phyloP scores from a whole-genome alignment of 2,113 vertebrate genomes.

The Pteronura brasiliensis region DNA sequence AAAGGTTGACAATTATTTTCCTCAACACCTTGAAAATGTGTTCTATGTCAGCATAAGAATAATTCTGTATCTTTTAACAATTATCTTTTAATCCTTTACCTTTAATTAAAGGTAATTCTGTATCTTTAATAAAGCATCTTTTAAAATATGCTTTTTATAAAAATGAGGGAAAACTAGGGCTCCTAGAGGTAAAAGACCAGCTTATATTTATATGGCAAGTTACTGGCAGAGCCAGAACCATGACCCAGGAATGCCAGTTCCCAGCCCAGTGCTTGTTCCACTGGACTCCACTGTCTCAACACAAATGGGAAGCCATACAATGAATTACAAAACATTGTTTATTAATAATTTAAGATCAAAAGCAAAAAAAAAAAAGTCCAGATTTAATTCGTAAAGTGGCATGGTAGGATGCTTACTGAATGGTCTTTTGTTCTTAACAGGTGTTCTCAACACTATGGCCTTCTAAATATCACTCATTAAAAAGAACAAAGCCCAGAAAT shows the following conservation, averaged over 20 bases:
- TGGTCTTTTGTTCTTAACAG: neutral
- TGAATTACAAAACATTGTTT: neutral
- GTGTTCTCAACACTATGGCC: neutral
- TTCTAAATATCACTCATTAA: slow-evolving; percentile 57
- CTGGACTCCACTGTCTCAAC: neutral
- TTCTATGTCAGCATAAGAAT: slow-evolving; percentile 8
- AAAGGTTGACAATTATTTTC: slow-evolving; percentile 44
- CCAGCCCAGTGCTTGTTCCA: neutral
- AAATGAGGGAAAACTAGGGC: neutral
- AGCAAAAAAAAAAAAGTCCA: neutral
- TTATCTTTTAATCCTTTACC: neutral
- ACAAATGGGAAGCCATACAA: neutral
- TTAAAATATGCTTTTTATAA: neutral
- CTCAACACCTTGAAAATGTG: slow-evolving; percentile 21
- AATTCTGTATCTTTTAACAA: neutral
- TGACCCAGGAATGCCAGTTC: neutral
- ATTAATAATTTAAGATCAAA: slow-evolving; percentile 40
- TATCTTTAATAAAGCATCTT: neutral
- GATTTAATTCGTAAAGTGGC: neutral
- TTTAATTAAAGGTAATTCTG: neutral
- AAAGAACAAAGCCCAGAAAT: slow-evolving; percentile 46
- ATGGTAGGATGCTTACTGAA: neutral
- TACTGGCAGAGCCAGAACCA: neutral
- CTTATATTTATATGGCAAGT: neutral
- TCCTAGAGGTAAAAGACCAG: neutral